Percentiles rank a stretch among this genome's conserved stretches.
Conservation (phyloP, 1,140 invertebrate genomes). For the Linepithema humile region DNA sequence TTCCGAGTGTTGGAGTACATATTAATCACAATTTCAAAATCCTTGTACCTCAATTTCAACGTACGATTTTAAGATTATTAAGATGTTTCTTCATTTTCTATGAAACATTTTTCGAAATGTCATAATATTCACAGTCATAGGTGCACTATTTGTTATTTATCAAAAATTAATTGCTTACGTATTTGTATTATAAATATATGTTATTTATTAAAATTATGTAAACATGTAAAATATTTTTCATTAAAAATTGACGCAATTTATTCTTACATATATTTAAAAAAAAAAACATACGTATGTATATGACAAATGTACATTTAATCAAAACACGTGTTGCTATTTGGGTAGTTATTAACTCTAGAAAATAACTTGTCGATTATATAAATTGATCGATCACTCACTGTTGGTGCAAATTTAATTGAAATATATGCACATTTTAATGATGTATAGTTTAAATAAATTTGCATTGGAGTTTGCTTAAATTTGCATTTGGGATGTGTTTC, state of each 20-base stretch:
- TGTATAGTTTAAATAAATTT: conserved; percentile 49
- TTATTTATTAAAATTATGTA: neutral
- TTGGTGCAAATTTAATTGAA: conserved; percentile 41
- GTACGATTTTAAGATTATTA: neutral
- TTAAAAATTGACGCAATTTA: neutral
- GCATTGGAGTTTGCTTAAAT: conserved; percentile 43
- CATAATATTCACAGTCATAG: neutral
- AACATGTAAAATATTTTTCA: neutral
- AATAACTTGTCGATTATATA: conserved; percentile 32
- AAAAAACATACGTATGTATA: neutral
- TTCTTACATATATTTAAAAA: too few relatives aligned
- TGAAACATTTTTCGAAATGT: neutral
- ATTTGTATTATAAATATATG: neutral
- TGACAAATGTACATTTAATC: conserved; percentile 18
- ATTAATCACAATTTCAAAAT: neutral
- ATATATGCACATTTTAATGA: conserved; percentile 46
- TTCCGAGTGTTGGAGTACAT: neutral
- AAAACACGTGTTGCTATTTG: conserved; percentile 12
- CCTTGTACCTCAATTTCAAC: neutral
- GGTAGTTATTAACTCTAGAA: neutral
- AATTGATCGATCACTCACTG: conserved; percentile 33
- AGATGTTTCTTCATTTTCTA: neutral
- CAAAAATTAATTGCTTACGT: neutral
- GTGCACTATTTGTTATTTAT: neutral
- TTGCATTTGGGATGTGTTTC: conserved; percentile 34